Conservation (phyloP, 2,797 vertebrate species). For the Loriculus beryllinus region DNA sequence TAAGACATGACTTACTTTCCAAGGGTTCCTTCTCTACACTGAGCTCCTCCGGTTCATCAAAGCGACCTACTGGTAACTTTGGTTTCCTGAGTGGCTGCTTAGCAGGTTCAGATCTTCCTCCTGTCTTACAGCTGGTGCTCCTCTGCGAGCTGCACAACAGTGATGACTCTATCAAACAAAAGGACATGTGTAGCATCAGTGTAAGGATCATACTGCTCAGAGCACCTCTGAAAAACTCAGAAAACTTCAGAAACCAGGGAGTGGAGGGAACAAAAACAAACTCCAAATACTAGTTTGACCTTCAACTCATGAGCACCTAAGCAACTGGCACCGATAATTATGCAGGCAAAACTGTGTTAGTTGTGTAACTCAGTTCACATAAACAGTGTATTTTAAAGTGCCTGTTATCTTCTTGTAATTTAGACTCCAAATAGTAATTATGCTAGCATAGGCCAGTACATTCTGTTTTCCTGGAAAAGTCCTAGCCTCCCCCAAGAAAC, state of each 20-base stretch:
- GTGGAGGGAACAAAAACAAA: not conserved
- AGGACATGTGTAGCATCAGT: fast-evolving
- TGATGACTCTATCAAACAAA: conserved; percentile 54
- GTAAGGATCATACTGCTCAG: not conserved
- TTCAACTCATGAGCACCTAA: not conserved
- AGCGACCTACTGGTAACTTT: conserved; percentile 86
- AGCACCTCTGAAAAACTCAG: not conserved
- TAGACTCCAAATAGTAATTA: not conserved
- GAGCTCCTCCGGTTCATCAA: conserved; percentile 82
- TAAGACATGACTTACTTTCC: conserved; percentile 79
- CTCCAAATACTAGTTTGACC: not conserved
- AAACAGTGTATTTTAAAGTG: conserved; percentile 27
- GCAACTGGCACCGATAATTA: not conserved
- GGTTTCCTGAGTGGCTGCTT: conserved; percentile 81
- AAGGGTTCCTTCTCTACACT: conserved; percentile 77
- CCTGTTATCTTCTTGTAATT: not conserved
- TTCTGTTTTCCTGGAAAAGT: not conserved
- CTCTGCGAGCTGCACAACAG: conserved; percentile 54
- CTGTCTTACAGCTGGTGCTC: conserved; percentile 54
- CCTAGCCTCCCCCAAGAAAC: conserved; percentile 8
- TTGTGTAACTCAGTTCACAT: conserved; percentile 19
- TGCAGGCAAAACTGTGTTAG: not conserved
- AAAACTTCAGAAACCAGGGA: not conserved
- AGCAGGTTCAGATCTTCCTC: conserved; percentile 65
- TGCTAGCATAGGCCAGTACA: not conserved